Base-by-base conservation (phyloP, 2,888 invertebrate genomes). In the Terebella lapidaria region DNA sequence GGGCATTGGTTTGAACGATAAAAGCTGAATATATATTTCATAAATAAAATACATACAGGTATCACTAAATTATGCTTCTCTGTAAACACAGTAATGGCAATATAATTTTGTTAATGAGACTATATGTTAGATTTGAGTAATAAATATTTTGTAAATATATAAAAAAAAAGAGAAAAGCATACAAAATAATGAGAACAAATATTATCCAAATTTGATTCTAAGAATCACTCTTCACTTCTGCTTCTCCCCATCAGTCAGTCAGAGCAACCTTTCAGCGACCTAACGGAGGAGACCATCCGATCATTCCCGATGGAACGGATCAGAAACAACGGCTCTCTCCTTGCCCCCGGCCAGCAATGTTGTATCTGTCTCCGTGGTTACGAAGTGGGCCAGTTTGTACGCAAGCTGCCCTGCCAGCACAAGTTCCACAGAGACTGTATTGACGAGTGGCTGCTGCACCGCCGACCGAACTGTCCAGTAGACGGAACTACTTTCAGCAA, bases 341-440 rank as follows among this genome's bases (percentile, higher is more conserved):
- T 78, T 5, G 72, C 73, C 1, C 75, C 76, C 2, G 80, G 80
- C 1, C 67, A 72, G 29, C 81, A 81, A 69, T 81, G 81, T 66
- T 66, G 78, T 5, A 66, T 80, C 24, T 81, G 81, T 70, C 71
- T 80, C 1, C 68, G 75, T 22, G 70, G 69, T 5, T 81, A 74
- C 67, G 67, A 71, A 46, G 51, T 69, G 3, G 55, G 55, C 2
- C 74, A 79, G 58, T 65, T 67, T 42, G 73, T 79, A 5, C 66
- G 78, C 53, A 72, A 70, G 57, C 66, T 81, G 49, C 79, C 79
- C 3, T 81, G 80, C 65, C 70, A 72, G 63, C 79, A 80, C 59
- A 76, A 78, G 74, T 79, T 81, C 64, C 81, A 81, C 66, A 67
- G 67, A 52, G 75, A 75, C 28, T 81, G 81, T 66, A 77, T 81